These are phyloP conservation scores for Nymphalis polychloros DNA, from an alignment of 2,888 invertebrate genomes.

Conservation along the genomic window DNA sequence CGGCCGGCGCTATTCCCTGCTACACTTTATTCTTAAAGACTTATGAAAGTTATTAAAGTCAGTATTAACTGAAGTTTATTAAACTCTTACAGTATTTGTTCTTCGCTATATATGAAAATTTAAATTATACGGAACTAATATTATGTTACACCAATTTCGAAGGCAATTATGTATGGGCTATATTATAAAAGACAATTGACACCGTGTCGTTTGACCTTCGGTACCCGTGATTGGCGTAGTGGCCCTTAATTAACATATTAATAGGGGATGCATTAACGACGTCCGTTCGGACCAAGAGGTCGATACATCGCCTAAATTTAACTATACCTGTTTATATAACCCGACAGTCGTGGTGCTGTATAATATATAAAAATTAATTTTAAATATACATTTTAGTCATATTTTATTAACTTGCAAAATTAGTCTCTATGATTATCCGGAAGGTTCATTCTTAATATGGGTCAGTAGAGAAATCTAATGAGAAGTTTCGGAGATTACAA, in stretches of 20 bases:
- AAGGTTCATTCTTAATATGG: no score
- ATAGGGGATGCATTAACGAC: slow-evolving; percentile 54
- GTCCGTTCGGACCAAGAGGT: slow-evolving; percentile 44
- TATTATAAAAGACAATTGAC: slow-evolving; percentile 56
- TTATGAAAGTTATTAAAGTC: slow-evolving; percentile 3
- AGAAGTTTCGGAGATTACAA: no score
- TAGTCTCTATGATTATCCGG: no score
- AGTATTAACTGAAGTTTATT: slow-evolving; percentile 8
- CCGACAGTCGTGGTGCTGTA: no score
- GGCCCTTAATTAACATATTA: slow-evolving; percentile 58
- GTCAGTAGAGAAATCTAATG: no score
- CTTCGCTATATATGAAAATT: not conserved
- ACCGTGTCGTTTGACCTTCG: slow-evolving; percentile 56
- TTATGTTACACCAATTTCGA: slow-evolving; percentile 9
- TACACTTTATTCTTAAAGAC: slow-evolving; percentile 6
- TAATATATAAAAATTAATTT: no score
- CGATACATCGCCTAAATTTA: slow-evolving; percentile 18
- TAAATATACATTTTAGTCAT: no score
- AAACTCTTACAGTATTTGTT: not conserved
- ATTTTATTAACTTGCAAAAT: no score
- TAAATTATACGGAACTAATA: slow-evolving; percentile 5
- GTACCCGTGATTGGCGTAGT: slow-evolving; percentile 55
- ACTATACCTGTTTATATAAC: slow-evolving; percentile 18
- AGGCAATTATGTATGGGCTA: slow-evolving; percentile 18
- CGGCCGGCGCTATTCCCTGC: not conserved